These are phyloP conservation scores for Danionella cerebrum DNA, from an alignment of 2,113 vertebrate species.

Conservation along the genomic window DNA sequence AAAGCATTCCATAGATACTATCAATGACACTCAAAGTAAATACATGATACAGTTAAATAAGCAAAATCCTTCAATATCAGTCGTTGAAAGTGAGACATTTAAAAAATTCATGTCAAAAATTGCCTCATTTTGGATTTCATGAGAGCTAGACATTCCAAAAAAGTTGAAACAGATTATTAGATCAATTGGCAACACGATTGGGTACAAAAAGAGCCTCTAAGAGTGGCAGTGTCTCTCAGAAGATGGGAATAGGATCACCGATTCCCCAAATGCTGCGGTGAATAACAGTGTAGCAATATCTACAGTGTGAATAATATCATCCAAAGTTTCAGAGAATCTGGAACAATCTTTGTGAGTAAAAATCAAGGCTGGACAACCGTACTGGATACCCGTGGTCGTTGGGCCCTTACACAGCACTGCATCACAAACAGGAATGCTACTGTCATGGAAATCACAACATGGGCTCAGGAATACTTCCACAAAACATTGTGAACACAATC, in stretches of 20 bases:
- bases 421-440: not conserved
- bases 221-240: not conserved
- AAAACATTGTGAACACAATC: not conserved
- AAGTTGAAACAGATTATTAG: not conserved
- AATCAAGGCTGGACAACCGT: not conserved
- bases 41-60: no score
- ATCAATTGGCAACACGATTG: not conserved
- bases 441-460: not conserved
- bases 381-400: not conserved
- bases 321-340: not conserved
- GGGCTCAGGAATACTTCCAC: not conserved
- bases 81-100: no score
- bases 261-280: not conserved
- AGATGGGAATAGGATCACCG: not conserved
- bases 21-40: no score
- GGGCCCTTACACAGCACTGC: not conserved
- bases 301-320: not conserved
- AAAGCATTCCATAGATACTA: no score
- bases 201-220: not conserved
- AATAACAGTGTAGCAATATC: not conserved
- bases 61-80: no score
- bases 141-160: not conserved
- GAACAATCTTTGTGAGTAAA: not conserved
- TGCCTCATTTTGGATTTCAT: not conserved
- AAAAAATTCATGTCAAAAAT: not conserved